Evolutionary conservation across 2,113 vertebrate species (phyloP).

Genomic region (Dicaeum eximium): DNA sequence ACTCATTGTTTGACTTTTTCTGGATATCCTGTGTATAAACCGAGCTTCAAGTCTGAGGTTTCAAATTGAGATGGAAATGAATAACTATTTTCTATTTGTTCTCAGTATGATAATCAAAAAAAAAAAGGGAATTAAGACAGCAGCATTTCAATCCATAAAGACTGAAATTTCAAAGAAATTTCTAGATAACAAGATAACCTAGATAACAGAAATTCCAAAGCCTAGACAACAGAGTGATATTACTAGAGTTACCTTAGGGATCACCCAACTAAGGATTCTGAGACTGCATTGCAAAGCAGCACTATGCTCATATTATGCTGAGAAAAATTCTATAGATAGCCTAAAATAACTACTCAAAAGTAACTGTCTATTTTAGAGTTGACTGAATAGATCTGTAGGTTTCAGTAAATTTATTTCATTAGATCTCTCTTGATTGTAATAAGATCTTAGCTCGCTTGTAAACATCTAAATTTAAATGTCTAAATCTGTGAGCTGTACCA

Average conservation of each 20-base stretch:
- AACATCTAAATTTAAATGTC: constrained; percentile 4
- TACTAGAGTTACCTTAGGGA: not conserved
- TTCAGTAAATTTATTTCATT: constrained; percentile 17
- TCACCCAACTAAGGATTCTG: not conserved
- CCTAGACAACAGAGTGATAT: not conserved
- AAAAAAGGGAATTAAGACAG: not conserved
- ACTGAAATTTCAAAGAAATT: not conserved
- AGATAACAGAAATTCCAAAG: not conserved
- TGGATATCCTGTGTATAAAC: not conserved
- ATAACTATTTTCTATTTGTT: not conserved
- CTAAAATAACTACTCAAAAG: not conserved
- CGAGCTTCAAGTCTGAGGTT: not conserved
- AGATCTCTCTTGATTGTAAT: not conserved
- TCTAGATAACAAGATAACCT: not conserved
- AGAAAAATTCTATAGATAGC: not conserved
- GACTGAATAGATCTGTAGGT: not conserved
- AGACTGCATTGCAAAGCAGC: not conserved
- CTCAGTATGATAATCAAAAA: not conserved
- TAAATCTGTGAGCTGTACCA: not conserved
- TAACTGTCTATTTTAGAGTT: not conserved
- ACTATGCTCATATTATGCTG: fast-evolving
- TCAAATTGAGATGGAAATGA: not conserved
- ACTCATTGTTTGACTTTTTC: not conserved
- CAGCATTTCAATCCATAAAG: not conserved
- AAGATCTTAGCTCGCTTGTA: not conserved